Evolutionary conservation across 2,797 vertebrate genomes (phyloP).

Genomic region (Sibirionetta formosa): DNA sequence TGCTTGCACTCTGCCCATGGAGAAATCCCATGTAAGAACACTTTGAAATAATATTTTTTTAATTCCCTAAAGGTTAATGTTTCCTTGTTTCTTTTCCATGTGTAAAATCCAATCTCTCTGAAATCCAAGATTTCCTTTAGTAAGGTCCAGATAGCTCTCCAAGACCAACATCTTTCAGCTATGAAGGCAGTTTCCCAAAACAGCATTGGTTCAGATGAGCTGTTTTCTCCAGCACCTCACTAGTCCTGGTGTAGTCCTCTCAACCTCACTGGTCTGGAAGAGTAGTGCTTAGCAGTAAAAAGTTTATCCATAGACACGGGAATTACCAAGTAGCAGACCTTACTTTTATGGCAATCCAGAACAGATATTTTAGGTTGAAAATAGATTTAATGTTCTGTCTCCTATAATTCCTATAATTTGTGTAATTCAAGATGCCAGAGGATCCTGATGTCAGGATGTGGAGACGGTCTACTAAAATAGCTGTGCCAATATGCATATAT

Average conservation of each 20-base stretch:
- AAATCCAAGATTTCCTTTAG: background rate
- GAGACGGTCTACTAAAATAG: background rate
- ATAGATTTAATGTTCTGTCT: background rate
- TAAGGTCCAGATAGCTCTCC: background rate
- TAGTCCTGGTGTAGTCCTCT: too few relatives aligned
- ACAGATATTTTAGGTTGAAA: background rate
- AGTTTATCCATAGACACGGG: background rate
- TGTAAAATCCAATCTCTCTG: background rate
- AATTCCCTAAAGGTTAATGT: background rate
- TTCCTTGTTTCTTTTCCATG: background rate
- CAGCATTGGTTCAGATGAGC: too few relatives aligned
- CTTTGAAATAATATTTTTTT: background rate
- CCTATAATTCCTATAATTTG: background rate
- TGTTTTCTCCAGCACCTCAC: too few relatives aligned
- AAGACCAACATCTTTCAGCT: too few relatives aligned
- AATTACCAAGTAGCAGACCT: background rate
- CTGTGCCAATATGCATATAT: background rate
- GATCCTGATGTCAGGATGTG: background rate
- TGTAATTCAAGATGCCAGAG: background rate
- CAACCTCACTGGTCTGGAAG: background rate
- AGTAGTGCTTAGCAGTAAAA: background rate
- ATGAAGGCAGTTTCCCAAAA: too few relatives aligned
- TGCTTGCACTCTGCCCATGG: background rate
- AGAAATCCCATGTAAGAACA: background rate
- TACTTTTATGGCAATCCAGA: background rate